Base-by-base conservation (phyloP, 2,888 invertebrate genomes). In the Trypoxylon attenuatum region DNA sequence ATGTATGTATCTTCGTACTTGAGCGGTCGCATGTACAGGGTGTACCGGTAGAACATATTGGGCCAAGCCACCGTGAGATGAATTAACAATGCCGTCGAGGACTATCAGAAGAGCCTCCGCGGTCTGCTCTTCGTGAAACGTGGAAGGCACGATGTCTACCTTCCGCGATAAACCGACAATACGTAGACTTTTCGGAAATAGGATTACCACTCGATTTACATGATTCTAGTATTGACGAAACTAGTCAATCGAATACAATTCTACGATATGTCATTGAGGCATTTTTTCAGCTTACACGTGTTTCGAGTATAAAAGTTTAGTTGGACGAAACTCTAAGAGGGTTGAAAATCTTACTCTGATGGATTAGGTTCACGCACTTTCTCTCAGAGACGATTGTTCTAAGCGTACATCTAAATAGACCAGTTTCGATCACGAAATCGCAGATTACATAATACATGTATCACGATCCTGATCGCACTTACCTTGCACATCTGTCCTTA, bases 401-500 rank as follows among this genome's bases (percentile, higher is more conserved):
- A 27, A 6, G 33, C 16, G 29, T 18, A 55, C 19, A 27, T 39
- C 61, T 54, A 57, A 63, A 56, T 51, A 50, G 52, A 56, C 57
- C 65, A 57, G 50, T 57, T 61, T 51, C 62, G 39, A 41, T 51
- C 38, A 55, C 29, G 57, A 49, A 52, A 47, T 56, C 46, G 55
- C 54, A 52, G 22, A 25, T 25, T 16, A 33, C 21, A 10, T 39
- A 29, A 27, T 51, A 23, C 57, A 52, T 53, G 63, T 39, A 62
- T 50, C 38, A 42, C 41, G 39, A 72, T 76, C 63, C 71, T 74
- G 73, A 86, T n/a, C n/a, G n/a, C 86, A 87, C 89, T 89, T 89
- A 94, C 96, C 96, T 96, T 81, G 97, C 97, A 91, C 96, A 98
- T 85, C 97, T 92, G 88, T 98, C 98, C 89, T 98, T 98, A 88